Evolutionary conservation across 92 coral and sea anemone species (phyloP).

Genomic region (Porites cylindrica): DNA sequence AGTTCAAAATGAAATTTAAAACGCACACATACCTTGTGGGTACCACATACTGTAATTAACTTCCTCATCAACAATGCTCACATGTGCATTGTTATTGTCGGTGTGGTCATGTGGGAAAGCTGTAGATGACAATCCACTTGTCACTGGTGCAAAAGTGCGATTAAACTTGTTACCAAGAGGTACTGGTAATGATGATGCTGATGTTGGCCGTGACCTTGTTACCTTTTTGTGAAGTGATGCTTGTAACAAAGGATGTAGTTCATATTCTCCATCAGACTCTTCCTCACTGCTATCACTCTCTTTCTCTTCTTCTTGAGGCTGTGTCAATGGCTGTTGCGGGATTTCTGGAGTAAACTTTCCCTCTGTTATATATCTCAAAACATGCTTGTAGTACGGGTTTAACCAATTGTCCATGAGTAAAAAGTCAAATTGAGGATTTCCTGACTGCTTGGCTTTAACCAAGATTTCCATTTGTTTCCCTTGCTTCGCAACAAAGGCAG

Average conservation of each 20-base stretch:
- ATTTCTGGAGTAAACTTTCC: constrained; percentile 78
- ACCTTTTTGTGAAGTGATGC: constrained; percentile 90
- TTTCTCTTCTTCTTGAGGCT: constrained; percentile 64
- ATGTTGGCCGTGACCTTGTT: constrained; percentile 59
- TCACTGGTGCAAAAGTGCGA: constrained; percentile 65
- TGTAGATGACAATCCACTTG: constrained; percentile 28
- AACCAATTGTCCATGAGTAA: constrained; percentile 90
- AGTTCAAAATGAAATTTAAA: not conserved
- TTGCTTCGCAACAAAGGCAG: constrained; percentile 92
- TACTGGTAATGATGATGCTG: constrained; percentile 75
- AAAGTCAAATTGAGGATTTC: constrained; percentile 99
- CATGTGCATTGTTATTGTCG: not conserved
- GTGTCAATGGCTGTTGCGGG: constrained; percentile 59
- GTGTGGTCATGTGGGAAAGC: constrained; percentile 40
- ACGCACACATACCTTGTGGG: constrained; percentile 41
- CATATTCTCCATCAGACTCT: constrained; percentile 89
- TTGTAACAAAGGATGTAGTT: constrained; percentile 92
- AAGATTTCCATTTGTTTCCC: constrained; percentile 99
- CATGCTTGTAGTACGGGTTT: constrained; percentile 96
- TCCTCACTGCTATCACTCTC: constrained; percentile 20
- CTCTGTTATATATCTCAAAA: constrained; percentile 76
- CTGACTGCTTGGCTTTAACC: constrained; percentile 98
- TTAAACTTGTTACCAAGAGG: constrained; percentile 69
- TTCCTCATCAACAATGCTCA: constrained; percentile 8
- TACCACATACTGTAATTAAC: constrained; percentile 54